Evolutionary conservation across 2,797 vertebrate species (phyloP).

Genomic region (Chelidonichthys spinosus): DNA sequence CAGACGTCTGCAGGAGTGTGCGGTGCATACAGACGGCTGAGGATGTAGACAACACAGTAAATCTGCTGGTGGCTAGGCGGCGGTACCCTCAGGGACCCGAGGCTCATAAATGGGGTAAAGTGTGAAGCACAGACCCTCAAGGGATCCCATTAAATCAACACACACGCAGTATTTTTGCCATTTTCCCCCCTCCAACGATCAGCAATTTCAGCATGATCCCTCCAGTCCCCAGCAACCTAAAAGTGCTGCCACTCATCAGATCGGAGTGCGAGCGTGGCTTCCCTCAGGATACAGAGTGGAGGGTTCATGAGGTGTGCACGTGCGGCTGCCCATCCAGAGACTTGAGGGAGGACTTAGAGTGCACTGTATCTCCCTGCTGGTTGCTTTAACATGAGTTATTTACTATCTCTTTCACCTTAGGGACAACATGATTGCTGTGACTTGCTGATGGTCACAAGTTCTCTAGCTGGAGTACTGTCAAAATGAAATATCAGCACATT

Average conservation of each 20-base stretch:
- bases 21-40: conserved; percentile 34
- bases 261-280: conserved; percentile 25
- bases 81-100: conserved; percentile 28
- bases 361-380: conserved; percentile 37
- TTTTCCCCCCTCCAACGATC: conserved; percentile 48
- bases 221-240: conserved; percentile 59
- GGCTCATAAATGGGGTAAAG: conserved; percentile 54
- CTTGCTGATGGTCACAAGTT: conserved; percentile 47
- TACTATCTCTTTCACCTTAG: conserved; percentile 24
- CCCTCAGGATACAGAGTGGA: conserved; percentile 44
- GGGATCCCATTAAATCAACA: conserved; percentile 76
- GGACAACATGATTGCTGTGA: conserved; percentile 1
- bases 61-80: conserved; percentile 27
- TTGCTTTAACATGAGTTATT: conserved; percentile 32
- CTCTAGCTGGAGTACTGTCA: conserved; percentile 8
- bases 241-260: conserved; percentile 68
- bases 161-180: conserved; percentile 46
- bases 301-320: conserved; percentile 34
- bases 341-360: conserved; percentile 23
- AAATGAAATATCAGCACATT: conserved; percentile 1
- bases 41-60: conserved; percentile 15
- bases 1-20: conserved; percentile 37
- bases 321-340: conserved; percentile 17
- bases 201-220: conserved; percentile 62
- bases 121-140: conserved; percentile 48